phyloP scores from a whole-genome alignment of 2,113 vertebrate genomes.

The Microcebus ravelobensis region DNA sequence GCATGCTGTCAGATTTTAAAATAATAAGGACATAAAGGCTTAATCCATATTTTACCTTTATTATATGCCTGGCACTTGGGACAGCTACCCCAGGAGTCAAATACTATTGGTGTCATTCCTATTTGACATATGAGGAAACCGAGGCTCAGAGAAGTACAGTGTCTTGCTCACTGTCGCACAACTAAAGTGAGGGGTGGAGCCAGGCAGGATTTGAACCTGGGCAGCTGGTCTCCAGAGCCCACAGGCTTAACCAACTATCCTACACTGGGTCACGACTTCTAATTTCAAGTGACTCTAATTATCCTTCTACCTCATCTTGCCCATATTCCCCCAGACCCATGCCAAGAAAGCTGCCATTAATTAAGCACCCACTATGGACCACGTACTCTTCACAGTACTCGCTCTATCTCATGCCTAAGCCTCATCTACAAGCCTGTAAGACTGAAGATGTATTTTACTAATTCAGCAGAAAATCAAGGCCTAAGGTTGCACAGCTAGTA shows the following conservation, averaged over 20 bases:
- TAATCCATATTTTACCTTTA: neutral
- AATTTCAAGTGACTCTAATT: neutral
- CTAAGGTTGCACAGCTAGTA: neutral
- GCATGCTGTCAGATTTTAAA: neutral
- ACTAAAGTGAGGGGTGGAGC: rapidly evolving
- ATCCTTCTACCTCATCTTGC: neutral
- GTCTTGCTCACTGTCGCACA: no score
- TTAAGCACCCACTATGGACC: no score
- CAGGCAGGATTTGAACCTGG: neutral
- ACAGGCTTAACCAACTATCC: neutral
- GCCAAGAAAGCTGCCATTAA: neutral
- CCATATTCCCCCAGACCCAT: neutral
- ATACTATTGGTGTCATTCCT: rapidly evolving
- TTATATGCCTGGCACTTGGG: neutral
- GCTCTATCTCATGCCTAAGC: rapidly evolving
- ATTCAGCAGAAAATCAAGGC: neutral
- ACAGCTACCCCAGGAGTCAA: neutral
- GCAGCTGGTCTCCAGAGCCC: neutral
- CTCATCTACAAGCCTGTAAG: neutral
- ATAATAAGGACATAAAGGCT: neutral
- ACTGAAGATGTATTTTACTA: no score
- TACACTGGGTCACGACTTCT: neutral
- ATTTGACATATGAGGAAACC: neutral
- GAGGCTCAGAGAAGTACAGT: neutral
- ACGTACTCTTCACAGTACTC: neutral